A percentile compares a stretch with the other conserved stretches of the same genome.
phyloP scores from a whole-genome alignment of 2,113 vertebrate genomes.

The Cyanocitta stelleri region DNA sequence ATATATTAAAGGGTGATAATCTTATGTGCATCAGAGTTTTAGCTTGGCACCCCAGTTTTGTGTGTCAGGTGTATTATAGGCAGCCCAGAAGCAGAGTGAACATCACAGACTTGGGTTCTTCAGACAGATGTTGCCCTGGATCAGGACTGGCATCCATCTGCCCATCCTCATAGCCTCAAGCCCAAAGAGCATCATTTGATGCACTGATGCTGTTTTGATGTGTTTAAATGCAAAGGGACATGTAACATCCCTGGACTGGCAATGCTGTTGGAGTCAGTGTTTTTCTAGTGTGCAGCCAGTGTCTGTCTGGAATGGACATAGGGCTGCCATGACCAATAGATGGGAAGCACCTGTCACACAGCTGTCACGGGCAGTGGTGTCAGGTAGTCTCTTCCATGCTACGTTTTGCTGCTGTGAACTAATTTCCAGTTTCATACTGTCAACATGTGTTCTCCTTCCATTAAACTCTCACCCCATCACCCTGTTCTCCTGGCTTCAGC shows the following conservation, averaged over 20 bases:
- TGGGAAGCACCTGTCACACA: not conserved
- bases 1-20: not conserved
- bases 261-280: not conserved
- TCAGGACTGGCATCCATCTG: rapidly evolving
- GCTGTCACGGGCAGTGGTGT: not conserved
- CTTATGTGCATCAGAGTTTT: rapidly evolving
- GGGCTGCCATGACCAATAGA: not conserved
- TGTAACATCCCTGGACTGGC: not conserved
- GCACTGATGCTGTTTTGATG: not conserved
- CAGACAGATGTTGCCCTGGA: not conserved
- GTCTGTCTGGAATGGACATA: not conserved
- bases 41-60: not conserved
- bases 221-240: not conserved
- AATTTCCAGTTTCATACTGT: not conserved
- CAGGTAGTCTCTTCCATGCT: not conserved
- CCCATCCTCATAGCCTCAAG: not conserved
- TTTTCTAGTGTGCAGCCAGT: not conserved
- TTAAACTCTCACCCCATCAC: not conserved
- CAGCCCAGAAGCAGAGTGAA: not conserved
- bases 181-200: not conserved
- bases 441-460: not conserved
- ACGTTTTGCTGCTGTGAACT: not conserved
- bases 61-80: not conserved
- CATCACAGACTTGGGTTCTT: rapidly evolving
- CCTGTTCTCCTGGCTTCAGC: not conserved